phyloP scores from a whole-genome alignment of 2,888 invertebrate species.

The Phanerotoma sp. region DNA sequence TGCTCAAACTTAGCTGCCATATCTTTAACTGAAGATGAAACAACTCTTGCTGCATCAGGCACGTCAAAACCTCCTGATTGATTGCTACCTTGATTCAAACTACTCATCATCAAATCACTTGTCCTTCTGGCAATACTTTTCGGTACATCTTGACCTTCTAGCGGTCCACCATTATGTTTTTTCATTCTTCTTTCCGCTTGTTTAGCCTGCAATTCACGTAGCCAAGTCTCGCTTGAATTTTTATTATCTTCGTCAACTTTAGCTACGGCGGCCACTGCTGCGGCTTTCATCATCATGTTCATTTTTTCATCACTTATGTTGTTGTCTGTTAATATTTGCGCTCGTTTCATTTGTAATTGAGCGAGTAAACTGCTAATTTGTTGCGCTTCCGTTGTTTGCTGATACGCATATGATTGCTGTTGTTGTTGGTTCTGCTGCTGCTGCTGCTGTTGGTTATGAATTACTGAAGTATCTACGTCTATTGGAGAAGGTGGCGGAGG shows the following conservation, averaged over 20 bases:
- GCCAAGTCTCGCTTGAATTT: conserved; percentile 66
- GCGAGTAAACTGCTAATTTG: conserved; percentile 49
- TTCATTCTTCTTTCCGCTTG: conserved; percentile 67
- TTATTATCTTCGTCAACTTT: conserved; percentile 47
- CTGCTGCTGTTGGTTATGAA: conserved; percentile 26
- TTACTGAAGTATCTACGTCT: conserved; percentile 60
- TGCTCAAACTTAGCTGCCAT: conserved; percentile 82
- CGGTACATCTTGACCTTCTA: conserved; percentile 53
- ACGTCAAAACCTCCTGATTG: conserved; percentile 44
- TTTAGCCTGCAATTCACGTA: conserved; percentile 78
- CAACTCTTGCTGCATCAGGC: conserved; percentile 45
- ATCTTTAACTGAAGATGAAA: conserved; percentile 69
- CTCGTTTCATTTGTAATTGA: conserved; percentile 55
- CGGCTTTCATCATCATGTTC: no score
- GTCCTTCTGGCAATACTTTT: conserved; percentile 49
- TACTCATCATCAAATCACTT: conserved; percentile 51
- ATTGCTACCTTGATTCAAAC: conserved; percentile 36
- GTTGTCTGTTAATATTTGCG: conserved; percentile 53
- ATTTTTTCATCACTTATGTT: conserved; percentile 44
- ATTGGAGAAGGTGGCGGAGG: conserved; percentile 85
- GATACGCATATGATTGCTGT: conserved; percentile 31
- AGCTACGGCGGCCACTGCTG: no score
- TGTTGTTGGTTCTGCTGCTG: conserved; percentile 18
- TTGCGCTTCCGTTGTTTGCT: conserved; percentile 44
- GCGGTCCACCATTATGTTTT: conserved; percentile 51